Conservation (phyloP, 2,888 invertebrate genomes). For the Pollenia angustigena region DNA sequence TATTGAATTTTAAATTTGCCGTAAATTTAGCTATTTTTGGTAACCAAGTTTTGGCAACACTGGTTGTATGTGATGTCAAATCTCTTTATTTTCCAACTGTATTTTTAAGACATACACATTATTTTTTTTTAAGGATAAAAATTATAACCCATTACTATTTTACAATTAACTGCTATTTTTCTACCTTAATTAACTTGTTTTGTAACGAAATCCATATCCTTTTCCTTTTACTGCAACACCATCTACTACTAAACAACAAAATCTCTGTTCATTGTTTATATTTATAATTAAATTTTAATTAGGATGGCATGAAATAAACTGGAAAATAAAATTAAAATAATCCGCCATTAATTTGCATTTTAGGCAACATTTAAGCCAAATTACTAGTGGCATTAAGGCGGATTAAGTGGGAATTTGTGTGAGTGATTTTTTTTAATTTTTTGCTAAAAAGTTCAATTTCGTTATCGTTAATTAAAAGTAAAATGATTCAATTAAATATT, state of each 20-base stretch:
- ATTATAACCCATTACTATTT: no score
- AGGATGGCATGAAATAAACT: background rate
- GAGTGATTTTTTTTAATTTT: background rate
- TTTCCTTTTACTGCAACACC: no score
- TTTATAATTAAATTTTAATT: conserved; percentile 37
- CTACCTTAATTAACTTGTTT: no score
- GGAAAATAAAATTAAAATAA: conserved; percentile 31
- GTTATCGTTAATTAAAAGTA: background rate
- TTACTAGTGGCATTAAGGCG: conserved; percentile 11
- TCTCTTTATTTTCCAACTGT: no score
- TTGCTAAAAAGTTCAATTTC: background rate
- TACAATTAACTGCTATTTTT: no score
- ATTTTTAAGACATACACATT: no score
- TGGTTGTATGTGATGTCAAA: no score
- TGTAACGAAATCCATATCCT: no score
- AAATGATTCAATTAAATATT: background rate
- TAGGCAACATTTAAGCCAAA: conserved; percentile 21
- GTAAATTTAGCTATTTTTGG: no score
- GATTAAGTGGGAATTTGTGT: conserved; percentile 23
- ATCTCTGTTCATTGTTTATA: background rate
- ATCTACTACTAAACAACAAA: background rate
- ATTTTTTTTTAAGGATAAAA: no score
- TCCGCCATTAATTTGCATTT: conserved; percentile 13
- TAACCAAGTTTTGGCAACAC: no score
- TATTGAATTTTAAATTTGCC: no score